Percentiles rank a stretch among this genome's conserved stretches.
Conservation (phyloP, 2,888 invertebrate species). For the Furcula furcula region DNA sequence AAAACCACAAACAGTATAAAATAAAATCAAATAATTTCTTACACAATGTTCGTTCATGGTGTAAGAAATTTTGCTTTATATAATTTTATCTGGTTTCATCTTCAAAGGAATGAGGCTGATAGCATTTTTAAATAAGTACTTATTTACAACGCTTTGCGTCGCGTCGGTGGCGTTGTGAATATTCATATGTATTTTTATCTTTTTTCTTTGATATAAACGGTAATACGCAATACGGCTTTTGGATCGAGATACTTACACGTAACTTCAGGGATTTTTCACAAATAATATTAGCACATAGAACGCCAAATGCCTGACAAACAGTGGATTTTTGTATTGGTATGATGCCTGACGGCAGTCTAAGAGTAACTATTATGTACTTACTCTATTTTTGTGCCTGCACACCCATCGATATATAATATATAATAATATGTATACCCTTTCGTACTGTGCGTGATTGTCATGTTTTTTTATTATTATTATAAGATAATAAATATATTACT, state of each 20-base stretch:
- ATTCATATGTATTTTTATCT: slow-evolving; percentile 41
- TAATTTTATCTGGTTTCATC: slow-evolving; percentile 39
- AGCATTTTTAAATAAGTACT: slow-evolving; percentile 37
- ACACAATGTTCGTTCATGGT: not conserved
- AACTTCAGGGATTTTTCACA: not conserved
- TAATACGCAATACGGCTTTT: no score
- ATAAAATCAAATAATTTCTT: not conserved
- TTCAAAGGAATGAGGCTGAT: slow-evolving; percentile 37
- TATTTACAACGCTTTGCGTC: slow-evolving; percentile 37
- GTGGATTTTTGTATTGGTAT: no score
- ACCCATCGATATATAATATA: not conserved
- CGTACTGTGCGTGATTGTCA: no score
- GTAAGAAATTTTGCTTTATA: no score
- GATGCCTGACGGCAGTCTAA: no score
- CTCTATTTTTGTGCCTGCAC: not conserved
- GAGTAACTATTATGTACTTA: not conserved
- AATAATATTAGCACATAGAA: not conserved
- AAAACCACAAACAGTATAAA: slow-evolving; percentile 28
- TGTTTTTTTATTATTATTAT: no score
- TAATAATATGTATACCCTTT: not conserved
- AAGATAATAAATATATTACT: no score
- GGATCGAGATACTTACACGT: not conserved
- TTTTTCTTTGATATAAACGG: slow-evolving; percentile 9
- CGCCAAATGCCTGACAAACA: no score
- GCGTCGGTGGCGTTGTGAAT: slow-evolving; percentile 42